Conservation (phyloP, 2,888 invertebrate species). For the Heliconius cydno region DNA sequence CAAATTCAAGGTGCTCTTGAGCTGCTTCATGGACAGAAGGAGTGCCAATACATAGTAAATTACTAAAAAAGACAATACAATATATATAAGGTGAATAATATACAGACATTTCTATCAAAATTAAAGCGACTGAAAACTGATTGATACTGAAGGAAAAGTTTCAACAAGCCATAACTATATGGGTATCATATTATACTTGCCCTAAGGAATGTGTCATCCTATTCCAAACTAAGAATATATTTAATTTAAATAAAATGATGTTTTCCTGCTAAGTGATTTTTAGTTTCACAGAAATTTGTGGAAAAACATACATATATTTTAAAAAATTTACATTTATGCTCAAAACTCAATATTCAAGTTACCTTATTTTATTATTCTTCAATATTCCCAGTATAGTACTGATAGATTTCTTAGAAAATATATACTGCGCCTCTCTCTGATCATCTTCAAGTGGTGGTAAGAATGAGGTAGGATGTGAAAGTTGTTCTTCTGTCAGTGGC, state of each 20-base stretch:
- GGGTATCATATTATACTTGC: too few species aligned
- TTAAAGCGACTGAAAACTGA: too few species aligned
- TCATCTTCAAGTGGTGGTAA: constrained; percentile 88
- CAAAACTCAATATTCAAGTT: constrained; percentile 23
- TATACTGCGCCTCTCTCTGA: constrained; percentile 93
- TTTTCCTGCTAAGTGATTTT: too few species aligned
- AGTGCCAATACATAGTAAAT: constrained; percentile 92
- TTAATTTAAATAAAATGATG: too few species aligned
- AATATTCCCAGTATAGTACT: constrained; percentile 86
- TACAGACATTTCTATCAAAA: too few species aligned
- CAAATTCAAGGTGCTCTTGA: constrained; percentile 61
- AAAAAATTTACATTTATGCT: background rate
- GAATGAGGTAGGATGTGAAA: constrained; percentile 86
- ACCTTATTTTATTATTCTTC: constrained; percentile 84
- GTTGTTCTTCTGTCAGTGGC: constrained; percentile 82
- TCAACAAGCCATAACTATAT: too few species aligned
- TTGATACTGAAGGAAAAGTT: too few species aligned
- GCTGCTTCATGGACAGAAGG: constrained; percentile 91
- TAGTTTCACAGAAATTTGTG: too few species aligned
- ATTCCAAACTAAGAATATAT: too few species aligned
- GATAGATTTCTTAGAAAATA: constrained; percentile 89
- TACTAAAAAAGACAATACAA: constrained; percentile 3
- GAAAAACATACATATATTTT: too few species aligned
- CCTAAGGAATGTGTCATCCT: too few species aligned
- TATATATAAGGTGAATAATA: too few species aligned